Conservation (phyloP, 2,888 invertebrate species). For the Lithophane semibrunnea region DNA sequence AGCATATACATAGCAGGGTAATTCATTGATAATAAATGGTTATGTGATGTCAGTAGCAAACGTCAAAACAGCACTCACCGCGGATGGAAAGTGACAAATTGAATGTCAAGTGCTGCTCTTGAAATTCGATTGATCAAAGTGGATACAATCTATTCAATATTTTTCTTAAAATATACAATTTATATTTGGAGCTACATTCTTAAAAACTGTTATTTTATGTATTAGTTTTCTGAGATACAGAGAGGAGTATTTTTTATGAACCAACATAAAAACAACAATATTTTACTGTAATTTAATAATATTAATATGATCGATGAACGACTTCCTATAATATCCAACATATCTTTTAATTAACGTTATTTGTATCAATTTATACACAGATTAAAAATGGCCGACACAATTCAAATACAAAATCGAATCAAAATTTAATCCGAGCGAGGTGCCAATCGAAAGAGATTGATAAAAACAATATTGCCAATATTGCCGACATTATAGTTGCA, state of each 20-base stretch:
- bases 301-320: too few relatives aligned
- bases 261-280: background rate
- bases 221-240: background rate
- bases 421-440: background rate
- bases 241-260: background rate
- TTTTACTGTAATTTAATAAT: background rate
- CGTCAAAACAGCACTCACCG: background rate
- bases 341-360: background rate
- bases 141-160: background rate
- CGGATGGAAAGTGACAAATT: background rate
- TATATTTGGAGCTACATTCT: background rate
- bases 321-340: background rate
- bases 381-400: background rate
- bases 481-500: slow-evolving; percentile 26
- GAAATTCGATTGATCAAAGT: background rate
- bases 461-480: slow-evolving; percentile 1
- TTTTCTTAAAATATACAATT: background rate
- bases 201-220: too few relatives aligned
- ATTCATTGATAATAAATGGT: background rate
- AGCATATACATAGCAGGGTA: background rate
- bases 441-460: slow-evolving; percentile 10
- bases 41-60: background rate
- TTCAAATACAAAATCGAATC: background rate
- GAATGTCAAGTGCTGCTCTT: background rate
- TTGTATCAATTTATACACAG: background rate